Evolutionary conservation across 2,113 vertebrate genomes (phyloP).

Genomic region (Vimba vimba): DNA sequence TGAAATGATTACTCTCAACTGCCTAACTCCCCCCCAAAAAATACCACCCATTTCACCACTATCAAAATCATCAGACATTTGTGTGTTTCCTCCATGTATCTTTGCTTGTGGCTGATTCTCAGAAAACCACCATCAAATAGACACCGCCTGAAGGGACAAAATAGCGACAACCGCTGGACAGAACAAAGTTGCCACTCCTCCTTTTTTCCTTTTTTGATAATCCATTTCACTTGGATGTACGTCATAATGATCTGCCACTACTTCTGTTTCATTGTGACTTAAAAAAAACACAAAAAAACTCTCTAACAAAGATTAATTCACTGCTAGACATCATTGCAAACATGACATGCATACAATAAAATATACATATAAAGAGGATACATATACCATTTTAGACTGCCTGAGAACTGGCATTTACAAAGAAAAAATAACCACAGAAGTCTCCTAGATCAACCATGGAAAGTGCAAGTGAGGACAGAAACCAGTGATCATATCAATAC

Average conservation of each 20-base stretch:
- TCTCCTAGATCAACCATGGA: neutral
- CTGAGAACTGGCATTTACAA: neutral
- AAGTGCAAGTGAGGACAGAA: slow-evolving; percentile 23
- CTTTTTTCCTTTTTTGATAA: too few relatives aligned
- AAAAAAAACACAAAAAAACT: too few relatives aligned
- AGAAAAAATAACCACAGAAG: neutral
- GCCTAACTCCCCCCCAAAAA: neutral
- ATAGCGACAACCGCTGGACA: neutral
- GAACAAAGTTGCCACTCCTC: too few relatives aligned
- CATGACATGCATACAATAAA: neutral
- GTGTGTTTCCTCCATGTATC: neutral
- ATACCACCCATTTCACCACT: neutral
- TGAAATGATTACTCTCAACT: neutral
- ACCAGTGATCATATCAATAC: slow-evolving; percentile 8
- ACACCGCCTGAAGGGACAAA: neutral
- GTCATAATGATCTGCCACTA: neutral
- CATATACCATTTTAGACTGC: neutral
- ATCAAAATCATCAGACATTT: neutral
- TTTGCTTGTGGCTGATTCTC: neutral
- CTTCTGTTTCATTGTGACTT: neutral
- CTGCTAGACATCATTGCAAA: too few relatives aligned
- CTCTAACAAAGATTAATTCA: too few relatives aligned
- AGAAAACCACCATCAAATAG: neutral
- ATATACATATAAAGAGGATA: neutral
- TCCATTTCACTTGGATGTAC: too few relatives aligned